phyloP scores from a whole-genome alignment of 1,140 invertebrate genomes.

The Cydia amplana region DNA sequence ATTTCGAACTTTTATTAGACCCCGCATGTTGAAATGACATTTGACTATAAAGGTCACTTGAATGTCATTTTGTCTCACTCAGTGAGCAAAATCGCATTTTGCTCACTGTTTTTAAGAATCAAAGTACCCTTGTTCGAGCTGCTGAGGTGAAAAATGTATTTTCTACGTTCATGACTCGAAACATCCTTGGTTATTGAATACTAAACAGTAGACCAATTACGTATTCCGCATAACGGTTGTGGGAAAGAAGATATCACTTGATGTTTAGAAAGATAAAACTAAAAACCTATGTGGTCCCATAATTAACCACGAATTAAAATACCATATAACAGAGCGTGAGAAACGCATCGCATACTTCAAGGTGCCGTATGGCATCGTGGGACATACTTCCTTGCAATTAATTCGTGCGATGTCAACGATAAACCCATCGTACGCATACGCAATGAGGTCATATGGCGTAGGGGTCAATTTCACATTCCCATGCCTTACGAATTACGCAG shows the following conservation, averaged over 20 bases:
- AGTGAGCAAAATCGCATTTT: too few relatives aligned
- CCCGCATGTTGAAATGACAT: too few relatives aligned
- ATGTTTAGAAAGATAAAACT: not conserved
- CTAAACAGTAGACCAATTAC: not conserved
- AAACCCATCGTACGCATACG: slow-evolving; percentile 57
- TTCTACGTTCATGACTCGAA: slow-evolving; percentile 2
- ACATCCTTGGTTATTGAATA: slow-evolving; percentile 5
- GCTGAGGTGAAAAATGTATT: slow-evolving; percentile 22
- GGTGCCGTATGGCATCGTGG: slow-evolving; percentile 63
- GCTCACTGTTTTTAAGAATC: too few relatives aligned
- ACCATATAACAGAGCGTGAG: slow-evolving; percentile 58
- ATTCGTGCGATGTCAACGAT: slow-evolving; percentile 69
- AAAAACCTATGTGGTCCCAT: not conserved
- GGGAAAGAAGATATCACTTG: not conserved
- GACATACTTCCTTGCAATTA: slow-evolving; percentile 71
- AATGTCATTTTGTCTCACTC: too few relatives aligned
- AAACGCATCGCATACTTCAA: slow-evolving; percentile 40
- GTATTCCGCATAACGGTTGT: not conserved
- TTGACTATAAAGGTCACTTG: too few relatives aligned
- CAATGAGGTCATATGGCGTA: slow-evolving; percentile 62
- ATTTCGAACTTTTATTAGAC: too few relatives aligned
- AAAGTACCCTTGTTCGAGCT: too few relatives aligned
- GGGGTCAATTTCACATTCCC: slow-evolving; percentile 47
- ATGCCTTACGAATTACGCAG: slow-evolving; percentile 41
- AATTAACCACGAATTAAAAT: slow-evolving; percentile 35